phyloP scores from a whole-genome alignment of 1,140 invertebrate species.

The Reticulitermes speratus region DNA sequence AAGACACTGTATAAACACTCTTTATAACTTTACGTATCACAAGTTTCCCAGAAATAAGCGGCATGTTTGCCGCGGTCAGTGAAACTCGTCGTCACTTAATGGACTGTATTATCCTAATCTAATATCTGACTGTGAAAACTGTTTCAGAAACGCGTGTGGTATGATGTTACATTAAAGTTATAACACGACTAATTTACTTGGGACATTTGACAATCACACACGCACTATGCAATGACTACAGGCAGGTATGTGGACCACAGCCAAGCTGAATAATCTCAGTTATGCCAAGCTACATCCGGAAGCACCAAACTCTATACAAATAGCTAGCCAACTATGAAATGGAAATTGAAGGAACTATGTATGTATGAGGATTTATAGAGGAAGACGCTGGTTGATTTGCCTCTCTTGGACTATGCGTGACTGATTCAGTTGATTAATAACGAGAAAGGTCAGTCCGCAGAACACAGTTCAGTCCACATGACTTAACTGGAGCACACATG shows the following conservation, averaged over 20 bases:
- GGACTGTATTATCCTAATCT: neutral
- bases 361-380: neutral
- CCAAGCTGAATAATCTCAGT: neutral
- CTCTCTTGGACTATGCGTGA: neutral
- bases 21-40: too few species aligned
- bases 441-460: neutral
- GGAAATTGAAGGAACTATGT: neutral
- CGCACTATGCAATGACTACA: neutral
- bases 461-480: neutral
- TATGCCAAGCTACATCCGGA: neutral
- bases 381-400: neutral
- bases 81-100: too few species aligned
- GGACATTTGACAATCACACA: neutral
- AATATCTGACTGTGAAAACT: neutral
- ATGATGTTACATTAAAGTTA: neutral
- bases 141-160: neutral
- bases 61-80: too few species aligned
- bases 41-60: too few species aligned
- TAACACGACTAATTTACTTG: constrained; percentile 1
- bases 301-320: neutral
- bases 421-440: neutral
- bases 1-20: too few species aligned
- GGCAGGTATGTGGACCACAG: neutral
- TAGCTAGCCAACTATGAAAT: neutral
- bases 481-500: too few species aligned